Base-by-base conservation (phyloP, 2,113 vertebrate species). In the Pelecanoides urinatrix region DNA sequence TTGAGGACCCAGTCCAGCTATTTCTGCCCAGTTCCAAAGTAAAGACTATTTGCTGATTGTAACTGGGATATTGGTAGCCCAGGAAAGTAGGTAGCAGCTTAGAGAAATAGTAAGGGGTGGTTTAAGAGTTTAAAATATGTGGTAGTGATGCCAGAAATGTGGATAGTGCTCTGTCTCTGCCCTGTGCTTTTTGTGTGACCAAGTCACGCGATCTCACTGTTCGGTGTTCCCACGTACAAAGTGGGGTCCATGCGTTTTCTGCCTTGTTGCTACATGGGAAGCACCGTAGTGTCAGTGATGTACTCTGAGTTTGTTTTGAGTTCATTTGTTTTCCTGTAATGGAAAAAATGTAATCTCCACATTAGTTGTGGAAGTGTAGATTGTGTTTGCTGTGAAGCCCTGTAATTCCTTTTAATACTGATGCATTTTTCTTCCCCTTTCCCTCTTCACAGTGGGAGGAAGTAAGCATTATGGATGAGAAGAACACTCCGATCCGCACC, bases 381-480 rank as follows among this genome's bases (percentile, higher is more conserved):
- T 62, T 36, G 26, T 10, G 13, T 88, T 84, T 81, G 19, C 38
- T 44, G 8, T 66, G 53, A 34, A 61, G 10, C 25, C 68, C 59
- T 79, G 25, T n/a, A 91, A 66, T 85, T 70, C 50, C 42, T 87
- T 94, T 93, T 34, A 38, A 68, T 9, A 11, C 17, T 92, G 68
- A 95, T 59, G 15, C 36, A 2, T 91, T 87, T 88, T 88, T 91
- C 30, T 78, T 27, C 49, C 55, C 18, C 23, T 96, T 95, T 94
- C 53, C 44, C 44, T 92, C 58, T 93, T 95, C 47, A 38, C 98
- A 99, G 99, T 99, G 99, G 99, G 99, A 99, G 97, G 99, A 99
- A 96, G 99, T 99, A 86, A 99, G 99, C 86, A 99, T 99, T 85
- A 99, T 99, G 99, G 99, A 99, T 87, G 99, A 99, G 97, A 99